These are phyloP conservation scores for Corythaeola cristata DNA, from an alignment of 2,113 vertebrate species.

Conservation along the genomic window DNA sequence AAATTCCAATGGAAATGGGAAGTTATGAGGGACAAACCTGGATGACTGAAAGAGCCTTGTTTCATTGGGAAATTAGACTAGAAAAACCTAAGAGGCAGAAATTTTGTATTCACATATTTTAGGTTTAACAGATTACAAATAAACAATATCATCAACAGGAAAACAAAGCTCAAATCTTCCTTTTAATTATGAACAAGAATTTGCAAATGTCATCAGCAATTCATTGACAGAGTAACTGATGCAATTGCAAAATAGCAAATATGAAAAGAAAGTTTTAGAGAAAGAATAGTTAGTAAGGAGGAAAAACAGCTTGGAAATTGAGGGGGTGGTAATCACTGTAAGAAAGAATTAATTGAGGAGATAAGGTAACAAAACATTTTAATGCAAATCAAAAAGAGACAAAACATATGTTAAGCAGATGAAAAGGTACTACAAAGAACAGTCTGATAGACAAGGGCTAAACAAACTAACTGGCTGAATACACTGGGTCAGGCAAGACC, in stretches of 20 bases:
- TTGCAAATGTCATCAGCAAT: background rate
- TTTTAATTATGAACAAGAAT: background rate
- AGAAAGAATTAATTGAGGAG: background rate
- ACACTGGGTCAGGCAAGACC: background rate
- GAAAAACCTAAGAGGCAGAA: background rate
- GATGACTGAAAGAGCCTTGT: background rate
- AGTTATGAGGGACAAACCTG: background rate
- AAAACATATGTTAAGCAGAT: background rate
- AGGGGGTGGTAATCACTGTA: background rate
- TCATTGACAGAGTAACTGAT: background rate
- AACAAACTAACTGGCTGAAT: background rate
- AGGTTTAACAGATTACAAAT: background rate
- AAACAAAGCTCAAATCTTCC: background rate
- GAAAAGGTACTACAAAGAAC: background rate
- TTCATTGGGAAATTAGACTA: background rate
- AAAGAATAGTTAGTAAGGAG: background rate
- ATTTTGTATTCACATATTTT: background rate
- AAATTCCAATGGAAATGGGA: background rate
- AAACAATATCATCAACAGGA: background rate
- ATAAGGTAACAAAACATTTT: background rate
- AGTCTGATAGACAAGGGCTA: background rate
- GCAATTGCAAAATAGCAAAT: background rate
- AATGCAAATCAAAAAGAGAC: background rate
- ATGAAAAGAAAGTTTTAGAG: background rate
- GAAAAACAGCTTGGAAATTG: slow-evolving; percentile 1